A percentile compares a stretch with the other conserved stretches of the same genome.
phyloP scores from a whole-genome alignment of 2,113 vertebrate genomes.

The Monopterus albus region DNA sequence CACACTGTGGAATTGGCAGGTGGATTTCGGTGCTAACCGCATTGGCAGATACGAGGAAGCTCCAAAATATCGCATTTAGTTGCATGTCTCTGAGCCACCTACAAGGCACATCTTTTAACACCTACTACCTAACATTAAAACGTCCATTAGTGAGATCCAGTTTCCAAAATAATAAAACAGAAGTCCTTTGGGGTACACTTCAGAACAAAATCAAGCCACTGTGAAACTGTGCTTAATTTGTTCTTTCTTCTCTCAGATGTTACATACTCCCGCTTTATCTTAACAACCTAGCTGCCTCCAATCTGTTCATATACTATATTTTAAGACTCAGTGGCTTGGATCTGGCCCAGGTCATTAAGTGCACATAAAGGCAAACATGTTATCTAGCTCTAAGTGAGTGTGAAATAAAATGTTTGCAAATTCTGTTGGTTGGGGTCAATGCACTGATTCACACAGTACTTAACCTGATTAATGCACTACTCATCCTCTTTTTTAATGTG shows the following conservation, averaged over 20 bases:
- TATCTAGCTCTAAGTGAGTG: neutral
- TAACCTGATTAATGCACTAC: neutral
- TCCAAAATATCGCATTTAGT: slow-evolving; percentile 5
- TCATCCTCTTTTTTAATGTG: slow-evolving; percentile 11
- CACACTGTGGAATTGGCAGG: neutral
- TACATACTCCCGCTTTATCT: neutral
- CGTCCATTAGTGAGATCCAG: slow-evolving; percentile 55
- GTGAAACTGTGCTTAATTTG: slow-evolving; percentile 51
- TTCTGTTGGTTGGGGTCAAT: neutral
- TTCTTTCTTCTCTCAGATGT: slow-evolving; percentile 14
- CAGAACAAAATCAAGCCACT: slow-evolving; percentile 53
- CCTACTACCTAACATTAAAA: slow-evolving; percentile 40
- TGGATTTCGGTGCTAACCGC: neutral
- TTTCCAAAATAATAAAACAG: slow-evolving; percentile 49
- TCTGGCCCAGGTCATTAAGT: neutral
- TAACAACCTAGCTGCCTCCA: neutral
- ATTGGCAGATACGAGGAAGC: neutral
- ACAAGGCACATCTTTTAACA: slow-evolving; percentile 25
- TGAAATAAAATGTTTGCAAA: slow-evolving; percentile 3
- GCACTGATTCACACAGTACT: neutral
- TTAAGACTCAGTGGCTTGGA: neutral
- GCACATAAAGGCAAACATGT: neutral
- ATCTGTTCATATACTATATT: neutral
- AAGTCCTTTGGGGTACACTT: slow-evolving; percentile 45
- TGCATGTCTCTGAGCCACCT: neutral